phyloP scores from a whole-genome alignment of 92 coral and sea anemone species.

The Plumapathes pennacea region DNA sequence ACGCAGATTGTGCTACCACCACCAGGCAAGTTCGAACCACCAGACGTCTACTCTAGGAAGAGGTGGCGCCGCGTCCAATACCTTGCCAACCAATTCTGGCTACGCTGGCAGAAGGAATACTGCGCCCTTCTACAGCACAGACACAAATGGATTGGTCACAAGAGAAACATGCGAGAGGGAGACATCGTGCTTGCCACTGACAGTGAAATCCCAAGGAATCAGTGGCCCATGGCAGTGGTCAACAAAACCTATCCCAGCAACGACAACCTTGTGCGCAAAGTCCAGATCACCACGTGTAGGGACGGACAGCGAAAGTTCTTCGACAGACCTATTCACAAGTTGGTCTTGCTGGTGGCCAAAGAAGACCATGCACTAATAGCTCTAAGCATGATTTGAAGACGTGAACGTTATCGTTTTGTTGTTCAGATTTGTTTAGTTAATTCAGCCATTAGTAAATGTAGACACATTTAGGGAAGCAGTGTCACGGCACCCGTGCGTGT shows the following conservation, averaged over 20 bases:
- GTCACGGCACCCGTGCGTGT: no score
- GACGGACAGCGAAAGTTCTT: conserved; percentile 18
- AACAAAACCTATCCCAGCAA: conserved; percentile 14
- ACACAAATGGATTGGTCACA: conserved; percentile 34
- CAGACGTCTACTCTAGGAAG: conserved; percentile 18
- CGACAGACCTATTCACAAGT: conserved; percentile 29
- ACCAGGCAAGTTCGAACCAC: conserved; percentile 30
- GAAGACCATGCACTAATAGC: no score
- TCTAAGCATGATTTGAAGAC: no score
- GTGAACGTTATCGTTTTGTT: no score
- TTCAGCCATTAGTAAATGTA: no score
- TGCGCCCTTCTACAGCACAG: conserved; percentile 29
- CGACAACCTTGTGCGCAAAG: conserved; percentile 34
- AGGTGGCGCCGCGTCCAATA: conserved; percentile 36
- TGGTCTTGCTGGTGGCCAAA: conserved; percentile 27
- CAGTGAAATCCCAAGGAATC: conserved; percentile 22
- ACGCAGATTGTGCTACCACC: conserved; percentile 20
- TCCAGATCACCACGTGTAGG: conserved; percentile 10
- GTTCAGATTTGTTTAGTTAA: no score
- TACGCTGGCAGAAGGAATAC: conserved; percentile 16
- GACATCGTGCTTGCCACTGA: conserved; percentile 13
- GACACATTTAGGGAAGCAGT: no score
- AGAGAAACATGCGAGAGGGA: conserved; percentile 10
- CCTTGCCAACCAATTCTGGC: conserved; percentile 18
- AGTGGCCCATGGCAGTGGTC: conserved; percentile 29